These are phyloP conservation scores for Dromius quadrimaculatus DNA, from an alignment of 2,888 invertebrate genomes.

Conservation along the genomic window DNA sequence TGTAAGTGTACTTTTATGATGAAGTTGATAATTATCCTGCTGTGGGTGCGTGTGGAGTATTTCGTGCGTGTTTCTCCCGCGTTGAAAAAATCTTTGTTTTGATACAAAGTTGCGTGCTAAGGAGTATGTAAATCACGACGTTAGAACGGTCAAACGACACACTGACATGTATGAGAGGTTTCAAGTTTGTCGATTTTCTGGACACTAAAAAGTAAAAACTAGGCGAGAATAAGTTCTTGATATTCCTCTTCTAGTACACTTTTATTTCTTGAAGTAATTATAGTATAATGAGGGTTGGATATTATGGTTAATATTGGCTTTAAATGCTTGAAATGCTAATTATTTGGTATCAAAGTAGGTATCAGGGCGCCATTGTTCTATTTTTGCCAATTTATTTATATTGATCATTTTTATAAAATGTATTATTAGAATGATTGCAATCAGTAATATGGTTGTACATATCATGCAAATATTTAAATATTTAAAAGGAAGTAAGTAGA, in stretches of 20 bases:
- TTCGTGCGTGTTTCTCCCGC: conserved; percentile 1
- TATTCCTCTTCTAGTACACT: background rate
- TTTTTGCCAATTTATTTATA: conserved; percentile 28
- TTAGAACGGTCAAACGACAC: background rate
- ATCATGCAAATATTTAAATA: background rate
- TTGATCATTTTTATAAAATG: conserved; percentile 14
- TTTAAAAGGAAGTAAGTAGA: no score
- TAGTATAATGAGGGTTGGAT: no score
- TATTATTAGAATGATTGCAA: conserved; percentile 32
- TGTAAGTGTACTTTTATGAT: no score
- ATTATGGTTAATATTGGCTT: no score
- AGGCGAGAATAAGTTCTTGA: no score
- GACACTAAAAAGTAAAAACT: background rate
- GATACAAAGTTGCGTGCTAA: background rate
- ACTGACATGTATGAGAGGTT: no score
- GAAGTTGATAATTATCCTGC: conserved; percentile 6
- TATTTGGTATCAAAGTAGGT: conserved; percentile 25
- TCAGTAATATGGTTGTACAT: conserved; percentile 4
- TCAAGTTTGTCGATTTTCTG: background rate
- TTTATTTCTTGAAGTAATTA: no score
- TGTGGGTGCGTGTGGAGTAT: background rate
- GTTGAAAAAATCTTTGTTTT: conserved; percentile 11
- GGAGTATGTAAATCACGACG: conserved; percentile 1
- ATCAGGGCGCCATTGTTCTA: conserved; percentile 25
- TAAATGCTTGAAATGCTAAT: conserved; percentile 35